Evolutionary conservation across 2,888 invertebrate genomes (phyloP).

Genomic region (Opisthograptis luteolata): DNA sequence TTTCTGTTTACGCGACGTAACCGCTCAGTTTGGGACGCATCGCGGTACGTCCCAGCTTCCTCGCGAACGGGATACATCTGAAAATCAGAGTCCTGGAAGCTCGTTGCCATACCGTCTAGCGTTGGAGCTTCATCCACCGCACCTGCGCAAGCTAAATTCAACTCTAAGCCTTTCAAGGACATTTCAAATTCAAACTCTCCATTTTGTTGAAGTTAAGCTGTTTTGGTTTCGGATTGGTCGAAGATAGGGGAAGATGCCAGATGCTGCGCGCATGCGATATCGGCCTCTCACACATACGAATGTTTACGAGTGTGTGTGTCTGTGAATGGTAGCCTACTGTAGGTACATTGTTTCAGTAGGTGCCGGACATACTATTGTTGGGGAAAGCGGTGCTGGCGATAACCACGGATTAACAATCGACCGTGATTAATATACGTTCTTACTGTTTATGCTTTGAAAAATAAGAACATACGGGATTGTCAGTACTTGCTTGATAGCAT

Average conservation of each 20-base stretch:
- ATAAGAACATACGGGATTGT: too few species aligned
- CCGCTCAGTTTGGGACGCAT: constrained; percentile 27
- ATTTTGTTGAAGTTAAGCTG: constrained; percentile 22
- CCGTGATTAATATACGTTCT: constrained; percentile 56
- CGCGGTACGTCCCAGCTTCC: constrained; percentile 67
- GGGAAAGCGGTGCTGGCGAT: constrained; percentile 60
- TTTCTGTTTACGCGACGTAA: constrained; percentile 34
- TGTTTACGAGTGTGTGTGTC: constrained; percentile 46
- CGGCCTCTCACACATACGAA: constrained; percentile 47
- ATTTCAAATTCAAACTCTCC: constrained; percentile 30
- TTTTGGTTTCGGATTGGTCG: constrained; percentile 39
- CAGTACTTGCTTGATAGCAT: too few species aligned
- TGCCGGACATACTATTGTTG: constrained; percentile 71
- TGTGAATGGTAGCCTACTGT: constrained; percentile 51
- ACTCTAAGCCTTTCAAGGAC: neutral
- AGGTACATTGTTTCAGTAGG: constrained; percentile 69
- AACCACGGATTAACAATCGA: constrained; percentile 56
- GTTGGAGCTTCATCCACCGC: constrained; percentile 37
- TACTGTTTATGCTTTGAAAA: constrained; percentile 28
- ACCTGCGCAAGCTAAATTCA: constrained; percentile 1
- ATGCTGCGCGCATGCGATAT: constrained; percentile 82
- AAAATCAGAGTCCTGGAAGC: constrained; percentile 78
- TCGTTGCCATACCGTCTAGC: constrained; percentile 71
- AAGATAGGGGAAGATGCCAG: constrained; percentile 74
- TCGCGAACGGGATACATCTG: constrained; percentile 73